Evolutionary conservation across 2,113 vertebrate species (phyloP).

Genomic region (Myiopsitta monachus): DNA sequence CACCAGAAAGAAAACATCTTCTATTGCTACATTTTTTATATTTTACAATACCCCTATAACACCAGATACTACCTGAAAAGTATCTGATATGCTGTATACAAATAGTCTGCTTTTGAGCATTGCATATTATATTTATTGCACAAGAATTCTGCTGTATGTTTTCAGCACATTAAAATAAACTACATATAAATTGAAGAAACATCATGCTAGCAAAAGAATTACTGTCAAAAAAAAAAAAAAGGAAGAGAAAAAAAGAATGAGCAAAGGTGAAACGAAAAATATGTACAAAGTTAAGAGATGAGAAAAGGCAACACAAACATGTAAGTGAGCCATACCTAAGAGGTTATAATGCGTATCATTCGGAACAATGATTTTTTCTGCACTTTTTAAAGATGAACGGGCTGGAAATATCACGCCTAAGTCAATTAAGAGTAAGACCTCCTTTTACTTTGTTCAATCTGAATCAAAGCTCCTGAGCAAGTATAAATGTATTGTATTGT

Average conservation of each 20-base stretch:
- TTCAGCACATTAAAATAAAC: neutral
- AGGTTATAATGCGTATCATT: slow-evolving; percentile 17
- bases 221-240: neutral
- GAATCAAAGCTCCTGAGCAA: slow-evolving; percentile 55
- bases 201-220: neutral
- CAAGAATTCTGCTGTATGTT: neutral
- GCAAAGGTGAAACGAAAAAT: neutral
- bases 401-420: slow-evolving; percentile 64
- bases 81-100: neutral
- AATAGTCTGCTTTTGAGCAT: neutral
- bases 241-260: accelerated
- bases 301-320: neutral
- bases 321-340: neutral
- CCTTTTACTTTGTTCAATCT: slow-evolving; percentile 45
- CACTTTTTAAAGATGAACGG: slow-evolving; percentile 34
- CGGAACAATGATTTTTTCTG: slow-evolving; percentile 32
- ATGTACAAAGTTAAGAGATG: neutral
- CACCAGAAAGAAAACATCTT: neutral
- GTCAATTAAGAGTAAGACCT: slow-evolving; percentile 59
- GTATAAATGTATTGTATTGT: slow-evolving; percentile 35
- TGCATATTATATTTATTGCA: neutral
- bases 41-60: neutral
- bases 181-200: neutral
- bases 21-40: neutral
- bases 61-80: neutral